A percentile compares a stretch with the other conserved stretches of the same genome.
Evolutionary conservation across 2,113 vertebrate genomes (phyloP).

Genomic region (Myrmecophaga tridactyla): DNA sequence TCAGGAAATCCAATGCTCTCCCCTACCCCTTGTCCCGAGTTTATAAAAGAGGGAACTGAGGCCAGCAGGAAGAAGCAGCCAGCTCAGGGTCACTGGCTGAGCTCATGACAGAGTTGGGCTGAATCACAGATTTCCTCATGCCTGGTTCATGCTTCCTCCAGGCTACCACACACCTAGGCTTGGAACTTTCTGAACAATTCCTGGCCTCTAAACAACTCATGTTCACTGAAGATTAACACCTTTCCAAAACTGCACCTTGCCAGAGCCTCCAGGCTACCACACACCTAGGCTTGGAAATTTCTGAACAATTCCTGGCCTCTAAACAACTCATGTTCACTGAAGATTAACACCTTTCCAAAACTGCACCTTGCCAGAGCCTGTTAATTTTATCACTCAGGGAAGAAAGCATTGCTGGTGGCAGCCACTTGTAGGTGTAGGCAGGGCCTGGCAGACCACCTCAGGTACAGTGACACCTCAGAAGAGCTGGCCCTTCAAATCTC

Average conservation of each 20-base stretch:
- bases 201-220: neutral
- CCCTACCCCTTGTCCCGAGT: neutral
- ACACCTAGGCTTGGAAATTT: neutral
- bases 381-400: slow-evolving; percentile 2
- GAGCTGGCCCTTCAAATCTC: neutral
- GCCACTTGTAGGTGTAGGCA: neutral
- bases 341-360: neutral
- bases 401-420: neutral
- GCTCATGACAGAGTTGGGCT: rapidly evolving
- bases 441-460: neutral
- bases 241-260: too few relatives aligned
- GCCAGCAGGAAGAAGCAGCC: neutral
- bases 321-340: too few relatives aligned
- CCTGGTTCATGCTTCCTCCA: neutral
- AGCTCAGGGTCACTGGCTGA: neutral
- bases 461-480: neutral
- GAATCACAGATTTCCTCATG: neutral
- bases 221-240: neutral
- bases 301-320: neutral
- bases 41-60: slow-evolving; percentile 11
- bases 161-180: neutral
- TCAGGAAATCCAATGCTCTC: neutral
- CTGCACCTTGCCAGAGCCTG: neutral
- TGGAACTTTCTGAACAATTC: neutral
- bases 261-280: neutral